These are phyloP conservation scores for Ophiodon elongatus DNA, from an alignment of 2,113 vertebrate species.

Conservation along the genomic window DNA sequence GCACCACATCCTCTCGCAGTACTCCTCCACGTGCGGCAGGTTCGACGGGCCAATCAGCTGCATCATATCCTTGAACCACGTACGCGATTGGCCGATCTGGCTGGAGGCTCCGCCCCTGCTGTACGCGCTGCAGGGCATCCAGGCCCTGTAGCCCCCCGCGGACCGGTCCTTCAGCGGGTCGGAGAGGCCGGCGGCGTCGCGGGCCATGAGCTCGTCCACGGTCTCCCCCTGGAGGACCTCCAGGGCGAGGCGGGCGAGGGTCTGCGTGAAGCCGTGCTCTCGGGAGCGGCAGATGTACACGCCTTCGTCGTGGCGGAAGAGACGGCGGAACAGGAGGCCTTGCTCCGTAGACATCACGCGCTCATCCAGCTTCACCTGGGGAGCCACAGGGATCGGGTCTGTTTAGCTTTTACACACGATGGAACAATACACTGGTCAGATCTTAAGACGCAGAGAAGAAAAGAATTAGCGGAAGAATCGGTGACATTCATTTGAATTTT, in stretches of 20 bases:
- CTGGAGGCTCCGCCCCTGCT: slow-evolving; percentile 37
- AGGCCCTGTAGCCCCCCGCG: slow-evolving; percentile 54
- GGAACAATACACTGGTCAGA: background rate
- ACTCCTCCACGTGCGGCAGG: slow-evolving; percentile 89
- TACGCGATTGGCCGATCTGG: slow-evolving; percentile 78
- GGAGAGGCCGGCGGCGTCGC: slow-evolving; percentile 36
- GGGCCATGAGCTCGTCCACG: slow-evolving; percentile 83
- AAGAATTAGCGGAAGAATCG: background rate
- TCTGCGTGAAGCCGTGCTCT: slow-evolving; percentile 92
- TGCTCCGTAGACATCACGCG: slow-evolving; percentile 88
- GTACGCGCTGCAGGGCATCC: slow-evolving; percentile 72
- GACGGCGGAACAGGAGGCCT: slow-evolving; percentile 90
- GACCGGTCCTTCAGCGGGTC: slow-evolving; percentile 74
- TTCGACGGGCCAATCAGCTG: slow-evolving; percentile 90
- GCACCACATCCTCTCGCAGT: slow-evolving; percentile 94
- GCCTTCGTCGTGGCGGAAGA: slow-evolving; percentile 87
- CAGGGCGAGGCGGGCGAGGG: slow-evolving; percentile 84
- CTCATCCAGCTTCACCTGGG: slow-evolving; percentile 92
- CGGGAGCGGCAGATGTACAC: slow-evolving; percentile 89
- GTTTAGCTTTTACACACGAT: background rate
- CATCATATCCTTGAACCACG: slow-evolving; percentile 96
- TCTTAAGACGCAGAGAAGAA: background rate
- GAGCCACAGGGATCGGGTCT: background rate
- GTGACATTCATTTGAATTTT: background rate
- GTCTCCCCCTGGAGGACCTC: slow-evolving; percentile 88